A percentile compares a stretch with the other conserved stretches of the same genome.
Evolutionary conservation across 2,888 invertebrate species (phyloP).

Genomic region (Andrena camellia): DNA sequence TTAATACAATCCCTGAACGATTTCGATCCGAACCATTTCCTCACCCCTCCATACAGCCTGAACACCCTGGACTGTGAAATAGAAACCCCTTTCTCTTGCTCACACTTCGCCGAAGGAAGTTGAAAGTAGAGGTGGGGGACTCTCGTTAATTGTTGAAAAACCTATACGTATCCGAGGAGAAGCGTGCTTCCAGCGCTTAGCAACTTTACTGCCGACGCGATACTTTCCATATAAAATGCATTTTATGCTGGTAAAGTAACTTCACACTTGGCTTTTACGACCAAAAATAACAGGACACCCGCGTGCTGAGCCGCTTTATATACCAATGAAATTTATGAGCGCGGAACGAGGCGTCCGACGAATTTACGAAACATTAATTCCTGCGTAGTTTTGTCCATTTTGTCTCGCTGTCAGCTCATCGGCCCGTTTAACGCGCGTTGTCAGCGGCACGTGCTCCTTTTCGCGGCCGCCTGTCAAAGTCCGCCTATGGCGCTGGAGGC

Average conservation of each 20-base stretch:
- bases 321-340: conserved; percentile 45
- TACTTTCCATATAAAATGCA: conserved; percentile 16
- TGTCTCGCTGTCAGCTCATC: background rate
- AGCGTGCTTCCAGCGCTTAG: background rate
- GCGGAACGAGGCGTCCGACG: conserved; percentile 28
- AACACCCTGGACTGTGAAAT: background rate
- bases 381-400: conserved; percentile 24
- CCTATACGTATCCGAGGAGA: conserved; percentile 8
- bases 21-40: no score
- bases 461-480: conserved; percentile 14
- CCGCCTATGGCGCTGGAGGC: conserved; percentile 18
- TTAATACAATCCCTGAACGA: no score
- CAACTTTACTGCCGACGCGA: background rate
- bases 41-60: background rate
- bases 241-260: conserved; percentile 38
- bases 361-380: conserved; percentile 51
- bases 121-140: background rate
- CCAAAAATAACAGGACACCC: conserved; percentile 28
- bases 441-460: background rate
- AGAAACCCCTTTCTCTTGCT: background rate
- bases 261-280: conserved; percentile 42
- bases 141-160: conserved; percentile 34
- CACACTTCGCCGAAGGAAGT: background rate
- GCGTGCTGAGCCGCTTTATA: conserved; percentile 36
- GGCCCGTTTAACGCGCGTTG: conserved; percentile 4